Percentiles rank a stretch among this genome's conserved stretches.
Conservation (phyloP, 2,113 vertebrate genomes). For the Daphoenositta chrysoptera region DNA sequence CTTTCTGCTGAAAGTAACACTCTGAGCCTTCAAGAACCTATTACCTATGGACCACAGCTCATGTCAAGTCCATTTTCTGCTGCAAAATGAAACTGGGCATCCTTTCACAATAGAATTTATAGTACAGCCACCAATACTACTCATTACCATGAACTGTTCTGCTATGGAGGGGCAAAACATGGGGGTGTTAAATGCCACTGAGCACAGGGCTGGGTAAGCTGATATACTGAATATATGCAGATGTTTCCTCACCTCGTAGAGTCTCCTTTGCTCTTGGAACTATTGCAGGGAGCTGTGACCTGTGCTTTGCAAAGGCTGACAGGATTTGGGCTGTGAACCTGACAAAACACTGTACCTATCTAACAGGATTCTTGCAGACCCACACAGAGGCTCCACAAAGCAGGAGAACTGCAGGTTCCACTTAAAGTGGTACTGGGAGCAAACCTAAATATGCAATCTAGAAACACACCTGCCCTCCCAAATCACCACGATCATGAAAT, state of each 20-base stretch:
- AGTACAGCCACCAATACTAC: background rate
- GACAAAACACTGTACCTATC: background rate
- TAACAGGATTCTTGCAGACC: background rate
- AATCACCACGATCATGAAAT: background rate
- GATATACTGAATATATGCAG: background rate
- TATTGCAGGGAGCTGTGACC: background rate
- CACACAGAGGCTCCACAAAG: background rate
- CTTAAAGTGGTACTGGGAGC: background rate
- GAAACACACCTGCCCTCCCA: background rate
- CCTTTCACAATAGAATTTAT: background rate
- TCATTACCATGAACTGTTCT: background rate
- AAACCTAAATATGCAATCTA: background rate
- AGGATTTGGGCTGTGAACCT: background rate
- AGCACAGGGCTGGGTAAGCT: background rate
- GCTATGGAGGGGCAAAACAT: background rate
- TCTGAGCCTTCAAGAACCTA: constrained; percentile 21
- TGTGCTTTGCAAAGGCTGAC: background rate
- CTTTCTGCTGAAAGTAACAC: constrained; percentile 31
- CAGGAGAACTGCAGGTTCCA: background rate
- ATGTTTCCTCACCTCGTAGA: background rate
- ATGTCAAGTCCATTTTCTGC: background rate
- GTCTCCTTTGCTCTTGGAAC: background rate
- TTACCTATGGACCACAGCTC: constrained; percentile 35
- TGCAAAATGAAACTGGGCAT: background rate
- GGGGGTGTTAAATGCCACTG: background rate